Conservation (phyloP, 2,888 invertebrate genomes). For the Hypolimnas misippus region DNA sequence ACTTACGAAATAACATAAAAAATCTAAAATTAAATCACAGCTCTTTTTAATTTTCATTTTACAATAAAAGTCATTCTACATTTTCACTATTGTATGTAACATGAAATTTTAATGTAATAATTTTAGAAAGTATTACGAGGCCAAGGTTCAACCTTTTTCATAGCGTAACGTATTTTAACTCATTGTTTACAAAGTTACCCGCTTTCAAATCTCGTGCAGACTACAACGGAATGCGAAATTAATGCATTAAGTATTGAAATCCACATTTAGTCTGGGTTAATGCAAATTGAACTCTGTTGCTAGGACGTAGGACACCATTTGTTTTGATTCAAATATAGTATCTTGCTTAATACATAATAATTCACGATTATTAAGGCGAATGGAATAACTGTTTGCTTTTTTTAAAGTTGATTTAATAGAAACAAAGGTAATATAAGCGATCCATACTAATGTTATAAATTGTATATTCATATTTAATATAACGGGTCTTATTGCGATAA, state of each 20-base stretch:
- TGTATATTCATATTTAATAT: no score
- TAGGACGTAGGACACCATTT: background rate
- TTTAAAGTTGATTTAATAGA: background rate
- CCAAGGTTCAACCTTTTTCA: background rate
- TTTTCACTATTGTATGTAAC: background rate
- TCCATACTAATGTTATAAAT: no score
- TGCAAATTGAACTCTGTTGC: background rate
- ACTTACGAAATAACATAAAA: no score
- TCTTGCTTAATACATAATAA: slow-evolving; percentile 9
- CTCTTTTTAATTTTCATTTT: no score
- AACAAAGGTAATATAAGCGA: no score
- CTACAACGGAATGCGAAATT: slow-evolving; percentile 19
- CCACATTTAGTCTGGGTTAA: background rate
- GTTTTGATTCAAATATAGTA: background rate
- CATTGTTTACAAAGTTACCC: slow-evolving; percentile 10
- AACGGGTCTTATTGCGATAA: no score
- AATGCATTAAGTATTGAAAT: slow-evolving; percentile 27
- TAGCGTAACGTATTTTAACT: slow-evolving; percentile 3
- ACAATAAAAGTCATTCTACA: no score
- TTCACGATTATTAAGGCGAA: background rate
- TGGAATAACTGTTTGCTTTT: background rate
- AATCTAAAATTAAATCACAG: no score
- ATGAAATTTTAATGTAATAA: background rate
- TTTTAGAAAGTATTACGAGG: background rate
- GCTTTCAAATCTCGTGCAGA: slow-evolving; percentile 8